These are phyloP conservation scores for Lithosia quadra DNA, from an alignment of 2,888 invertebrate species.

Conservation along the genomic window DNA sequence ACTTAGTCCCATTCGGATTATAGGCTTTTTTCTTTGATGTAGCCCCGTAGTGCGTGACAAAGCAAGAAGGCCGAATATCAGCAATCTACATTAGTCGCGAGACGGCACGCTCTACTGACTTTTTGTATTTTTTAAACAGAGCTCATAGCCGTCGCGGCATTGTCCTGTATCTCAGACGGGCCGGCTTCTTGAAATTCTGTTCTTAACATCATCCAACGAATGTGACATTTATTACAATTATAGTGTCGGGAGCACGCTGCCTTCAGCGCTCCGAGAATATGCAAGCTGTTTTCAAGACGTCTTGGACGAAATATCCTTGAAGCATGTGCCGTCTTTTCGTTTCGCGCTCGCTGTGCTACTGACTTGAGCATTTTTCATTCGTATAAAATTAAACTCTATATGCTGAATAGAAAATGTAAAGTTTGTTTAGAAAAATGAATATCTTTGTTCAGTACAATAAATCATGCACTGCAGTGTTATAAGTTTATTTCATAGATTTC, in stretches of 20 bases:
- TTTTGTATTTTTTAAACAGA: constrained; percentile 43
- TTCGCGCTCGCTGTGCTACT: constrained; percentile 32
- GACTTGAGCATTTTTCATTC: constrained; percentile 49
- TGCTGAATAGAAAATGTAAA: constrained; percentile 36
- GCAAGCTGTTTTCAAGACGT: constrained; percentile 44
- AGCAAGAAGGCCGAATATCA: constrained; percentile 55
- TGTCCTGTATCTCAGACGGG: constrained; percentile 22
- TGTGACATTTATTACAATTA: constrained; percentile 57
- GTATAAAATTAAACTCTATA: constrained; percentile 52
- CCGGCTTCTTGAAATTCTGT: constrained; percentile 38
- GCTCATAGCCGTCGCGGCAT: constrained; percentile 12
- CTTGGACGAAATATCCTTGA: constrained; percentile 44
- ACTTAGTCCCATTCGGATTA: constrained; percentile 65
- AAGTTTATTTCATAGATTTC: neutral
- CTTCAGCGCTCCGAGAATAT: constrained; percentile 45
- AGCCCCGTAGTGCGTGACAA: constrained; percentile 56
- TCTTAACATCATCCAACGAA: constrained; percentile 39
- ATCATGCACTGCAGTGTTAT: neutral
- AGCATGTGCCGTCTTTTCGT: constrained; percentile 43
- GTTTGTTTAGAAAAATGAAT: constrained; percentile 25
- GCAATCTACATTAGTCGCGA: constrained; percentile 52
- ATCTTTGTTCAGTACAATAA: constrained; percentile 16
- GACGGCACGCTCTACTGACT: constrained; percentile 24
- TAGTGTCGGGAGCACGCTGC: constrained; percentile 36
- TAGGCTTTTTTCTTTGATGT: constrained; percentile 64